phyloP scores from a whole-genome alignment of 2,113 vertebrate genomes.

The Charina bottae region DNA sequence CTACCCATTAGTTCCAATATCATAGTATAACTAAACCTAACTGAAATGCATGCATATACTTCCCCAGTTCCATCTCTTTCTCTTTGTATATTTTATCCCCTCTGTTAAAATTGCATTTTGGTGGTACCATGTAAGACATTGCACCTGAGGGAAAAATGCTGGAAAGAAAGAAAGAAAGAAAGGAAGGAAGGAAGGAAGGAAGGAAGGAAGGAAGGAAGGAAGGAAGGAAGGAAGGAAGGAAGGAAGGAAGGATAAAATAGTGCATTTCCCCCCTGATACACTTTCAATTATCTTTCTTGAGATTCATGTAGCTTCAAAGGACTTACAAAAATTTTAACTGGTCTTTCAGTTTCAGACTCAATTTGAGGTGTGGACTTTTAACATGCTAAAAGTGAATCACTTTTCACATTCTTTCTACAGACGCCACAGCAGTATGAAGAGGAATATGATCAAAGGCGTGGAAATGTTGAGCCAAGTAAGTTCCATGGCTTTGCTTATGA shows the following conservation, averaged over 20 bases:
- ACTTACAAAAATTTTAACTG: background rate
- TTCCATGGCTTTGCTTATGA: conserved; percentile 98
- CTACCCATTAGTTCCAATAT: background rate
- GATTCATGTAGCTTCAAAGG: background rate
- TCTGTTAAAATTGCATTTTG: background rate
- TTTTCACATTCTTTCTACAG: conserved; percentile 68
- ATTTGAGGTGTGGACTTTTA: background rate
- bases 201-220: no score
- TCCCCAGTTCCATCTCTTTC: background rate
- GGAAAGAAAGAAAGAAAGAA: no score
- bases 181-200: no score
- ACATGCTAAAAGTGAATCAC: background rate
- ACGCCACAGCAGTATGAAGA: conserved; percentile 95
- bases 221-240: no score
- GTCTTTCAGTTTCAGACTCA: background rate
- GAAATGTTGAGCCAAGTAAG: conserved; percentile 93
- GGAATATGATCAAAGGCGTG: conserved; percentile 91
- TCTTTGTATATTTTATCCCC: background rate
- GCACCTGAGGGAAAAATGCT: no score
- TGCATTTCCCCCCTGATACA: background rate
- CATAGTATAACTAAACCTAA: background rate
- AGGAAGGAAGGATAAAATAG: background rate
- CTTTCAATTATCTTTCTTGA: background rate
- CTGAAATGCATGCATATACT: background rate
- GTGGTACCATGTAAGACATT: background rate